A percentile compares a stretch with the other conserved stretches of the same genome.
Evolutionary conservation across 1,140 invertebrate species (phyloP).

Genomic region (Heliconius nattereri): DNA sequence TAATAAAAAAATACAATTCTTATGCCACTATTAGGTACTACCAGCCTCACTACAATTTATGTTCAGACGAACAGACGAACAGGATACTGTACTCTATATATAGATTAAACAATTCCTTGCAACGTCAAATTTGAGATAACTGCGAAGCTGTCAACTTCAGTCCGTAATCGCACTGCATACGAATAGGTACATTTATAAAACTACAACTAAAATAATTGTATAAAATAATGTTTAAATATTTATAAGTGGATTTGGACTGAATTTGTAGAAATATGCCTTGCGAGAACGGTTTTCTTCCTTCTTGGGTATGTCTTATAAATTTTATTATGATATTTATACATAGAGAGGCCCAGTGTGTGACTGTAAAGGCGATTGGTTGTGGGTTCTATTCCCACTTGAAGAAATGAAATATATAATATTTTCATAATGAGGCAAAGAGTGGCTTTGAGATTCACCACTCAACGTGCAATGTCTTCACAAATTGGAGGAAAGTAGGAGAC

Average conservation of each 20-base stretch:
- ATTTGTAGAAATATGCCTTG: background rate
- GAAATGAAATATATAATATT: no score
- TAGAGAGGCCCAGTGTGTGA: no score
- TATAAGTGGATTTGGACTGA: background rate
- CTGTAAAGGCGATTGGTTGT: no score
- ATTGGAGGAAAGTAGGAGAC: no score
- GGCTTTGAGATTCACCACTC: no score
- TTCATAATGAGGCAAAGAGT: no score
- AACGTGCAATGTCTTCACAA: no score
- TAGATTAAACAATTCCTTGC: conserved; percentile 3
- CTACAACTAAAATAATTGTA: background rate
- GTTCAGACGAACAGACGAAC: background rate
- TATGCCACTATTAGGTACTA: background rate
- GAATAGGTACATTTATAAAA: background rate
- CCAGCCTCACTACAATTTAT: background rate
- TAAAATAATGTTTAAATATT: background rate
- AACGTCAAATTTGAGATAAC: conserved; percentile 9
- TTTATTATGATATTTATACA: no score
- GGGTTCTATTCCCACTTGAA: no score
- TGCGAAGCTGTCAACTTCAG: background rate
- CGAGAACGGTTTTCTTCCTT: background rate
- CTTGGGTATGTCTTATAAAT: background rate
- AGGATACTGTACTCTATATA: background rate
- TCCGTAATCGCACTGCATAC: background rate
- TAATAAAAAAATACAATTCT: background rate